A percentile compares a stretch with the other conserved stretches of the same genome.
Conservation (phyloP, 35 echinoderm and acorn worm genomes). For the Ptychodera flava region DNA sequence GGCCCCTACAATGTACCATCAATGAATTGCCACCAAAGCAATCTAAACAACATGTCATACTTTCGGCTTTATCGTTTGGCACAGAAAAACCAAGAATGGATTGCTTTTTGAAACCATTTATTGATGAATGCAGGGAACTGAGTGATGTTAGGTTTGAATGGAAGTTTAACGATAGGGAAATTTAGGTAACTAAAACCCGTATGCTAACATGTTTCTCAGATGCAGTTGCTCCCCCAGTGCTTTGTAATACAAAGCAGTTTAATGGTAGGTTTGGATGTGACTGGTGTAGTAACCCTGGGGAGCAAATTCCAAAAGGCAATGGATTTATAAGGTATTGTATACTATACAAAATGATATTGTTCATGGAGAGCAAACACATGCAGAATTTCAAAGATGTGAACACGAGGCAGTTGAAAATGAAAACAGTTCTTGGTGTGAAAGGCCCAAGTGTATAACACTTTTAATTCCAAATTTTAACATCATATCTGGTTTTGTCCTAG, state of each 20-base stretch:
- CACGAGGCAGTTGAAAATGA: not conserved
- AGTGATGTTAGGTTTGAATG: slow-evolving; percentile 28
- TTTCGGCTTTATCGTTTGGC: too few species aligned
- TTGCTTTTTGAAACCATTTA: slow-evolving; percentile 53
- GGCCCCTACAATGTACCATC: too few species aligned
- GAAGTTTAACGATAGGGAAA: not conserved
- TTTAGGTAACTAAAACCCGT: not conserved
- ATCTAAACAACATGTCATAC: too few species aligned
- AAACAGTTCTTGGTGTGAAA: slow-evolving; percentile 11
- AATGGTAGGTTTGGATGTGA: slow-evolving; percentile 33
- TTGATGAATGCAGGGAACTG: slow-evolving; percentile 23
- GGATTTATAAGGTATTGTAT: slow-evolving; percentile 7
- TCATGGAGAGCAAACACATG: not conserved
- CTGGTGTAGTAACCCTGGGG: slow-evolving; percentile 3
- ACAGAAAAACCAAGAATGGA: too few species aligned
- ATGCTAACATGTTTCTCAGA: not conserved
- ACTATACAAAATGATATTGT: not conserved
- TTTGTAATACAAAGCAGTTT: slow-evolving; percentile 31
- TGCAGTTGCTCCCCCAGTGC: not conserved
- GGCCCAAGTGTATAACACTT: slow-evolving; percentile 8
- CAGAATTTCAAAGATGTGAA: not conserved
- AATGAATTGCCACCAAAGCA: too few species aligned
- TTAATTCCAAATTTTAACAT: slow-evolving; percentile 3
- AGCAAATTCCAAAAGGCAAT: not conserved
- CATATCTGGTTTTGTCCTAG: not conserved